Percentiles rank a stretch among this genome's conserved stretches.
These are phyloP conservation scores for Zosterops borbonicus DNA, from an alignment of 2,113 vertebrate species.

Conservation along the genomic window DNA sequence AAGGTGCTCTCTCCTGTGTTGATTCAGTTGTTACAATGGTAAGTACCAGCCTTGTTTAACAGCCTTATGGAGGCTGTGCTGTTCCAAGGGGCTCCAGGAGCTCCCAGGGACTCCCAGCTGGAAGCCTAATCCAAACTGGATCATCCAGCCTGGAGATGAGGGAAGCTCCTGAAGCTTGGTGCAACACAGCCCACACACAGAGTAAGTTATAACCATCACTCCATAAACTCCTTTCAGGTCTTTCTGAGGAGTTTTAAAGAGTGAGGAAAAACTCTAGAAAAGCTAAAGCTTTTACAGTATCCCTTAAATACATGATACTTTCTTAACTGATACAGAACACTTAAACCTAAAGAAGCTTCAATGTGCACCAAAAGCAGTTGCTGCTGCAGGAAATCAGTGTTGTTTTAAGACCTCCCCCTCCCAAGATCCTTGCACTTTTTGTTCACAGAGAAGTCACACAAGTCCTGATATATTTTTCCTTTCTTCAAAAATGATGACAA, in stretches of 20 bases:
- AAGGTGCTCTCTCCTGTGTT: neutral
- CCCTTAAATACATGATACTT: neutral
- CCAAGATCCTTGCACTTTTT: neutral
- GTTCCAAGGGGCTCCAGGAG: neutral
- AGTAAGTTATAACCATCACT: neutral
- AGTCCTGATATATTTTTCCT: neutral
- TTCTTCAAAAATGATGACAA: neutral
- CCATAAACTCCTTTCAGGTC: neutral
- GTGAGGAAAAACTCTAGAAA: neutral
- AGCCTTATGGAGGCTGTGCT: neutral
- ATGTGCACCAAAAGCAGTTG: neutral
- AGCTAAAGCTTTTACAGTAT: neutral
- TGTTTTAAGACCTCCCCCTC: neutral
- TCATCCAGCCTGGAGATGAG: neutral
- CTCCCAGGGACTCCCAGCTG: neutral
- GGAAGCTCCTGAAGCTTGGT: neutral
- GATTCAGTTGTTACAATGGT: neutral
- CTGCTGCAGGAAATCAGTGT: neutral
- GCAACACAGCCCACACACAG: neutral
- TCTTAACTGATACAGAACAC: neutral
- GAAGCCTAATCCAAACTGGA: neutral
- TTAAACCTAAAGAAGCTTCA: neutral
- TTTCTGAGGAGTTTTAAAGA: neutral
- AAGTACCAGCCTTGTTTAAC: neutral
- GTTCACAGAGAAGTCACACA: neutral